A percentile compares a stretch with the other conserved stretches of the same genome.
These are phyloP conservation scores for Boloria selene DNA, from an alignment of 2,888 invertebrate genomes.

Conservation along the genomic window DNA sequence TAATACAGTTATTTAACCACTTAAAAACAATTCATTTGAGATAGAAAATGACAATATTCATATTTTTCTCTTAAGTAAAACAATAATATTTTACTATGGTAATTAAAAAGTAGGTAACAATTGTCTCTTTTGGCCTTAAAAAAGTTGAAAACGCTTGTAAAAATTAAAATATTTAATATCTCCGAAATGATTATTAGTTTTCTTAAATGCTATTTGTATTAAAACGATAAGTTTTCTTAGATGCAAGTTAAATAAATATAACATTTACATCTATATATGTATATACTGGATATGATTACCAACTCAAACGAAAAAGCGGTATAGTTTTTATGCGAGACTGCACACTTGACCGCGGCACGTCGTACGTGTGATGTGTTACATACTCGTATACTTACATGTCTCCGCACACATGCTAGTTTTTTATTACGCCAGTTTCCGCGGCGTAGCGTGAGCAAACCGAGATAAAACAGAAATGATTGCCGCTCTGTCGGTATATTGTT, in stretches of 20 bases:
- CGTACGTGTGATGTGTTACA: constrained; percentile 13
- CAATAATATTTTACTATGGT: neutral
- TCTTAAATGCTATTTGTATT: constrained; percentile 7
- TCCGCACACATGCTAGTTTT: constrained; percentile 65
- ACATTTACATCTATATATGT: no score
- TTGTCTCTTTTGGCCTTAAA: neutral
- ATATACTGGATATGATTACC: no score
- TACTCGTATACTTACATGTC: constrained; percentile 27
- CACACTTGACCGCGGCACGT: constrained; percentile 11
- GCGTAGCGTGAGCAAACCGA: constrained; percentile 76
- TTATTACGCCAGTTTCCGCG: constrained; percentile 76
- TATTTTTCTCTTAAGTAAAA: neutral
- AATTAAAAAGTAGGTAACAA: constrained; percentile 11
- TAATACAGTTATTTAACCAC: neutral
- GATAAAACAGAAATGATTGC: constrained; percentile 81
- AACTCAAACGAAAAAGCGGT: neutral
- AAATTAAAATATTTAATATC: constrained; percentile 14
- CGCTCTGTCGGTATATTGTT: constrained; percentile 78
- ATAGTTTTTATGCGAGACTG: constrained; percentile 13
- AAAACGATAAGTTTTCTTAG: constrained; percentile 13
- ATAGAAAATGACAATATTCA: neutral
- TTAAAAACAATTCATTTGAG: neutral
- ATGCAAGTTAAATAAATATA: no score
- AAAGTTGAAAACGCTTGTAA: constrained; percentile 1
- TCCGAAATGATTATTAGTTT: constrained; percentile 10